Conservation (phyloP, 2,113 vertebrate species). For the Prionailurus viverrinus region DNA sequence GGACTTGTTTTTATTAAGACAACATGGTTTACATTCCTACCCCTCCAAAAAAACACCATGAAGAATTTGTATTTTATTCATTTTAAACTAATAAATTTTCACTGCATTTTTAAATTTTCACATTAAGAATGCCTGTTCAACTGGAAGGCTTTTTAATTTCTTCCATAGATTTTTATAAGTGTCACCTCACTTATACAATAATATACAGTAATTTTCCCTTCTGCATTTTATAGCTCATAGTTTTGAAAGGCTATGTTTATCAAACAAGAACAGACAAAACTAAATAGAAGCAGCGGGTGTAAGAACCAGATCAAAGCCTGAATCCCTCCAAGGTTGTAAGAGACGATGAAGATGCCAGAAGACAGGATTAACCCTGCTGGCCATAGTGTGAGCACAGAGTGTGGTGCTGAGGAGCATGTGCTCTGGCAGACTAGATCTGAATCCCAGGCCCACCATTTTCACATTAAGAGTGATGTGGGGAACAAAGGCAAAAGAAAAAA, state of each 20-base stretch:
- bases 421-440: background rate
- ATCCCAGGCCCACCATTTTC: rapidly evolving
- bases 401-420: rapidly evolving
- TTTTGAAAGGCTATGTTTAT: conserved; percentile 23
- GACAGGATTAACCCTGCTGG: background rate
- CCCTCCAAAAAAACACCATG: background rate
- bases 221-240: background rate
- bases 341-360: background rate
- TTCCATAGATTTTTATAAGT: background rate
- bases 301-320: background rate
- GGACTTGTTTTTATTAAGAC: background rate
- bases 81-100: conserved; percentile 29
- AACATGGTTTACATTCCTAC: background rate
- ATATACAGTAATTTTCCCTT: background rate
- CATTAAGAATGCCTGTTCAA: background rate
- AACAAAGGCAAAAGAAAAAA: no score
- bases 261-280: background rate
- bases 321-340: background rate
- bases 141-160: background rate
- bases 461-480: background rate
- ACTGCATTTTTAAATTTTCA: background rate
- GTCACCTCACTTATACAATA: background rate
- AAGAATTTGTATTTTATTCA: background rate
- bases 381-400: background rate
- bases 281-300: background rate